Percentiles rank a stretch among this genome's conserved stretches.
These are phyloP conservation scores for Oophaga pumilio DNA, from an alignment of 2,113 vertebrate species.

Conservation along the genomic window DNA sequence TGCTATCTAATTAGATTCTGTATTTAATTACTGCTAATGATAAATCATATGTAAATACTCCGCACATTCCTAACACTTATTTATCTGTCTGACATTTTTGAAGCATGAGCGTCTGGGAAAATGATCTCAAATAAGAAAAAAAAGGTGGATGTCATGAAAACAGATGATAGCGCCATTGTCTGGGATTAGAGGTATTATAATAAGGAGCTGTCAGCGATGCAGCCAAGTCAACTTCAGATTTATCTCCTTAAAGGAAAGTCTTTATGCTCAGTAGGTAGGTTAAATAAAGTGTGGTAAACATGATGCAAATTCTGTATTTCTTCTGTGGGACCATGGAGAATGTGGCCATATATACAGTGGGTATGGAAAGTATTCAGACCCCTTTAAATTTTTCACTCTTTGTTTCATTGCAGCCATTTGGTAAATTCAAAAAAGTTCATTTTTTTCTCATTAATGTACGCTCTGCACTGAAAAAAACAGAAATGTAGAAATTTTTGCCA, in stretches of 20 bases:
- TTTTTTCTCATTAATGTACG: too few relatives aligned
- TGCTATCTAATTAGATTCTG: slow-evolving; percentile 19
- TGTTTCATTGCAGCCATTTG: too few relatives aligned
- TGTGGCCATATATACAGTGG: too few relatives aligned
- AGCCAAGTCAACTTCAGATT: background rate
- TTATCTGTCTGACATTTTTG: slow-evolving; percentile 20
- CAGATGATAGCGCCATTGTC: slow-evolving; percentile 22
- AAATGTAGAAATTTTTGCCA: background rate
- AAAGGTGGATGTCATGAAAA: slow-evolving; percentile 10
- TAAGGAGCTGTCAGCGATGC: background rate
- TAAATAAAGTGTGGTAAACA: background rate
- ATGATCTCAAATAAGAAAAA: slow-evolving; percentile 2
- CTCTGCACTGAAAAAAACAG: background rate
- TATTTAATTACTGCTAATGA: slow-evolving; percentile 14
- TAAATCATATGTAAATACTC: slow-evolving; percentile 18
- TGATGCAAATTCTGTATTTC: too few relatives aligned
- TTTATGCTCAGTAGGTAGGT: background rate
- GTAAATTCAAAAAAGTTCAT: too few relatives aligned
- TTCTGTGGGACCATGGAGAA: too few relatives aligned
- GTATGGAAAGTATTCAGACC: too few relatives aligned
- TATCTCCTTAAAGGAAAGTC: background rate
- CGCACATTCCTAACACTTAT: background rate
- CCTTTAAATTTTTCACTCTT: too few relatives aligned
- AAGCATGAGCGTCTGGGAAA: background rate
- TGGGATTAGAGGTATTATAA: slow-evolving; percentile 7